phyloP scores from a whole-genome alignment of 2,797 vertebrate genomes.

The Siniperca obscura region DNA sequence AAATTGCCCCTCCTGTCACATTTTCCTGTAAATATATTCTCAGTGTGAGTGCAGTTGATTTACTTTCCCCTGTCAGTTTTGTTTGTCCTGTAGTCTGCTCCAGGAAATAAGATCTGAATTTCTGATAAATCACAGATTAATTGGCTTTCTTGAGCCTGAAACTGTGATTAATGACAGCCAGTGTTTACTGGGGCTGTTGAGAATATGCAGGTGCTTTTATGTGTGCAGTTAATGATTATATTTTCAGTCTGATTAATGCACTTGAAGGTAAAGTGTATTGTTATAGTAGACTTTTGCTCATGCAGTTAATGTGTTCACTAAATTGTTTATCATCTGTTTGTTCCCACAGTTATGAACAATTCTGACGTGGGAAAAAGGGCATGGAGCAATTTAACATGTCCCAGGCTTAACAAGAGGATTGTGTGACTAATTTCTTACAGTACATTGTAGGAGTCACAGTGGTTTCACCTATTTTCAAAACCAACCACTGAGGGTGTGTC shows the following conservation, averaged over 20 bases:
- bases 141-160: neutral
- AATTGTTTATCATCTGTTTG: constrained; percentile 44
- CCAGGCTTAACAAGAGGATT: constrained; percentile 20
- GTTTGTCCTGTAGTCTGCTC: neutral
- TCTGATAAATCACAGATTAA: constrained; percentile 10
- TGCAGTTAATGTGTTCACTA: constrained; percentile 13
- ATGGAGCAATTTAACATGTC: constrained; percentile 13
- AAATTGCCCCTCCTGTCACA: neutral
- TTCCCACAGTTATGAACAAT: constrained; percentile 56
- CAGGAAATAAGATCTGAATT: neutral
- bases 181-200: neutral
- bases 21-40: neutral
- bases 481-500: constrained; percentile 72
- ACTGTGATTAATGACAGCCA: neutral
- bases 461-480: constrained; percentile 27
- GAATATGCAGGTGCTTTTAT: neutral
- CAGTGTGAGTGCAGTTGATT: neutral
- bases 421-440: constrained; percentile 59
- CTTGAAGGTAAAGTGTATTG: neutral
- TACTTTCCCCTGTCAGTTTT: neutral
- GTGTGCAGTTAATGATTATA: constrained; percentile 19
- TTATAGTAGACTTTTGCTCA: neutral
- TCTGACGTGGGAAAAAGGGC: neutral
- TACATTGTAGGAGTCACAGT: constrained; percentile 27
- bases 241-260: neutral